Percentiles rank a stretch among this genome's conserved stretches.
These are phyloP conservation scores for Melieria crassipennis DNA, from an alignment of 2,888 invertebrate genomes.

Conservation along the genomic window DNA sequence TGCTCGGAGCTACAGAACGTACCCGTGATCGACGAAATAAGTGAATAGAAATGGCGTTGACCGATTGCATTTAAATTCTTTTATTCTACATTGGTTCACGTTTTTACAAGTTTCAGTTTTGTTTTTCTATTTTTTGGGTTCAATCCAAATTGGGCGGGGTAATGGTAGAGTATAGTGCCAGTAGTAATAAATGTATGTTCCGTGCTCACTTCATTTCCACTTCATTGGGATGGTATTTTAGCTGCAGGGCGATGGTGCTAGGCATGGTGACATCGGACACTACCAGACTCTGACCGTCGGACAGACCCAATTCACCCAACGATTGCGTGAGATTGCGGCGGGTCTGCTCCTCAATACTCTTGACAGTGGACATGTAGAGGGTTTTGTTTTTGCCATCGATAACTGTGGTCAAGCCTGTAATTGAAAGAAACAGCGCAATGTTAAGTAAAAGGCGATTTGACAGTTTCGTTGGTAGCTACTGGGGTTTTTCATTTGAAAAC, in stretches of 20 bases:
- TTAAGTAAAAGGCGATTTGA: not conserved
- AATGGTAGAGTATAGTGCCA: too few relatives aligned
- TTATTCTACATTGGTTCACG: not conserved
- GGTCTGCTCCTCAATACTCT: constrained; percentile 91
- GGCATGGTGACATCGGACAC: constrained; percentile 94
- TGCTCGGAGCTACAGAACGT: constrained; percentile 66
- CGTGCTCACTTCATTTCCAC: constrained; percentile 61
- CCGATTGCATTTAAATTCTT: too few relatives aligned
- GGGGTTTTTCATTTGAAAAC: constrained; percentile 92
- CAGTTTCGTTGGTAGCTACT: constrained; percentile 51
- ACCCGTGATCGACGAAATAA: constrained; percentile 66
- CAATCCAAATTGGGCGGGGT: too few relatives aligned
- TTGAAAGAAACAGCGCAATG: too few relatives aligned
- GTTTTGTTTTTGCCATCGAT: constrained; percentile 89
- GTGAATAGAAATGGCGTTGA: constrained; percentile 53
- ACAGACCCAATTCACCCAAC: constrained; percentile 84
- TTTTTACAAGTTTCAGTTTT: not conserved
- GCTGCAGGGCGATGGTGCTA: constrained; percentile 78
- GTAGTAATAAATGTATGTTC: not conserved
- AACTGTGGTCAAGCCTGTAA: constrained; percentile 77
- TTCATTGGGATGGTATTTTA: constrained; percentile 75
- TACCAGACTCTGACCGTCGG: constrained; percentile 85
- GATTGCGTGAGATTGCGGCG: constrained; percentile 88
- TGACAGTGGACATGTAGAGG: constrained; percentile 90
- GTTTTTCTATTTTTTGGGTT: constrained; percentile 19